Percentiles rank a stretch among this genome's conserved stretches.
These are phyloP conservation scores for Loriculus beryllinus DNA, from an alignment of 2,797 vertebrate species.

Conservation along the genomic window DNA sequence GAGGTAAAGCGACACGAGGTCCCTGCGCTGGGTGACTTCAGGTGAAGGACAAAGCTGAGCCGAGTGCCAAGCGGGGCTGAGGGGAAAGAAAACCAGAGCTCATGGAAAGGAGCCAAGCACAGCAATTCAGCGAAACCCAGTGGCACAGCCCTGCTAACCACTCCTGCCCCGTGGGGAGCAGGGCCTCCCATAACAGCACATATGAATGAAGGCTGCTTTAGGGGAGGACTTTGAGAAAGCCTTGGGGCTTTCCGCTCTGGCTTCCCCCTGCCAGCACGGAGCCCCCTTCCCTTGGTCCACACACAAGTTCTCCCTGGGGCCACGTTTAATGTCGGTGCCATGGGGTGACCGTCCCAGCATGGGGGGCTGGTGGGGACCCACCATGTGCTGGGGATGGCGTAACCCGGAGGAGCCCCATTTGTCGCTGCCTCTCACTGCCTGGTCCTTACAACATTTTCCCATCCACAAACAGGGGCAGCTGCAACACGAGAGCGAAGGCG, in stretches of 20 bases:
- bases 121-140: background rate
- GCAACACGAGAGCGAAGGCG: constrained; percentile 49
- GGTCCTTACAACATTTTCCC: constrained; percentile 5
- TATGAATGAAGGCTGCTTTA: background rate
- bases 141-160: background rate
- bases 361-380: background rate
- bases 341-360: background rate
- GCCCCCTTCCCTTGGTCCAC: background rate
- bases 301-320: too few species aligned
- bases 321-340: background rate
- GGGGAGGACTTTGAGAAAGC: background rate
- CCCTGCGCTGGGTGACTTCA: background rate
- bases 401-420: background rate
- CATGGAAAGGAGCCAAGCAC: background rate
- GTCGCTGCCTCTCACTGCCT: constrained; percentile 44
- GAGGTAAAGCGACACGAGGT: background rate
- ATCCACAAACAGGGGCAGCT: constrained; percentile 50
- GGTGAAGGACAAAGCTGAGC: constrained; percentile 7
- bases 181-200: background rate
- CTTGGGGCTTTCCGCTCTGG: background rate
- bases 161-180: background rate
- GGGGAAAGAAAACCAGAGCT: background rate
- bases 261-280: background rate
- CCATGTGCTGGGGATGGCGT: background rate
- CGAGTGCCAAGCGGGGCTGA: background rate